Evolutionary conservation across 2,797 vertebrate genomes (phyloP).

Genomic region (Uromys caudimaculatus): DNA sequence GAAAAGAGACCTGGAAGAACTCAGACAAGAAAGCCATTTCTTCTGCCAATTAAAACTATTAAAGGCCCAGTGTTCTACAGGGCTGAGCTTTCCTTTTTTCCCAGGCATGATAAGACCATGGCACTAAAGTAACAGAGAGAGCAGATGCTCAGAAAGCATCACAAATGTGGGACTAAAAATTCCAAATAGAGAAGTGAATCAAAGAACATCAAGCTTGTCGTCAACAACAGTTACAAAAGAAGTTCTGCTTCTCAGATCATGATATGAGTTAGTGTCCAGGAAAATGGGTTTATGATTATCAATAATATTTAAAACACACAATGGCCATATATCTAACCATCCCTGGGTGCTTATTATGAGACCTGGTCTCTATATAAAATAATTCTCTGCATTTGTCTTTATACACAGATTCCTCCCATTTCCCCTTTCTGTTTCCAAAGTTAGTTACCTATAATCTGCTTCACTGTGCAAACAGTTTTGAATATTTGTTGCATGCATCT

Average conservation of each 20-base stretch:
- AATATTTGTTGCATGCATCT: not conserved
- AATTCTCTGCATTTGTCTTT: not conserved
- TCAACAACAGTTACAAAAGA: not conserved
- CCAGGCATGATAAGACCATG: not conserved
- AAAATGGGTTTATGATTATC: slow-evolving; percentile 37
- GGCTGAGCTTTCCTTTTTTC: not conserved
- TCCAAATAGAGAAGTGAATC: slow-evolving; percentile 15
- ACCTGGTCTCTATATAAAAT: not conserved
- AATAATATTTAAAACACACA: slow-evolving; percentile 24
- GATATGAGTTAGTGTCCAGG: not conserved
- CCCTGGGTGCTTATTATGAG: not conserved
- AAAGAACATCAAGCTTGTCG: not conserved
- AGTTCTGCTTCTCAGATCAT: slow-evolving; percentile 11
- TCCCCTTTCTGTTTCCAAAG: not conserved
- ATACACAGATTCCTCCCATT: slow-evolving; percentile 7
- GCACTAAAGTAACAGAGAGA: not conserved
- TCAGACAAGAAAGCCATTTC: slow-evolving; percentile 42
- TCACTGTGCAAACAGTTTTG: slow-evolving; percentile 37
- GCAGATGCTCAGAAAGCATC: not conserved
- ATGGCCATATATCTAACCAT: not conserved
- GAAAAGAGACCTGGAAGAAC: slow-evolving; percentile 14
- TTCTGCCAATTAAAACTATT: slow-evolving; percentile 53
- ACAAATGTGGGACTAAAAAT: not conserved
- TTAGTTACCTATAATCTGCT: not conserved
- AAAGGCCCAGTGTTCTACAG: not conserved